Evolutionary conservation across 1,140 invertebrate species (phyloP).

Genomic region (Neomicropteryx cornuta): DNA sequence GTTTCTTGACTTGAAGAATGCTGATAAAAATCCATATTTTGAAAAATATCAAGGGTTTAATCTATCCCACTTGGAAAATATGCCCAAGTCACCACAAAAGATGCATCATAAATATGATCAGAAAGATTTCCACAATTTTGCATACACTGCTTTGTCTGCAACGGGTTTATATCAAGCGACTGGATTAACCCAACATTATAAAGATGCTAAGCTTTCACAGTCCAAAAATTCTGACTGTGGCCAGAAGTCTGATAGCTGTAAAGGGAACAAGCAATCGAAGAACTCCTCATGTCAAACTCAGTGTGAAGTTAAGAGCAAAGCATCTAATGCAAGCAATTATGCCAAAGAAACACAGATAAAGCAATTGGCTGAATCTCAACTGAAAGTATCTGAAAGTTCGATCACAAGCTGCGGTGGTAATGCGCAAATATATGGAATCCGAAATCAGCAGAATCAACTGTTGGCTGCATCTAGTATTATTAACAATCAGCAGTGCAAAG

Average conservation of each 20-base stretch:
- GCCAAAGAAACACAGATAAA: conserved; percentile 30
- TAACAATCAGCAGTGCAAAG: conserved; percentile 13
- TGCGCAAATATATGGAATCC: too few relatives aligned
- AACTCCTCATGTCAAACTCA: conserved; percentile 36
- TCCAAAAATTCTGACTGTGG: conserved; percentile 29
- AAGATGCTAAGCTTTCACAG: conserved; percentile 29
- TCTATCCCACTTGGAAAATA: conserved; percentile 40
- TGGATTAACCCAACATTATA: conserved; percentile 28
- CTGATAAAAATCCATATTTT: conserved; percentile 32
- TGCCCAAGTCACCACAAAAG: conserved; percentile 39
- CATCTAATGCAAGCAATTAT: conserved; percentile 6
- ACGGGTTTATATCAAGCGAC: conserved; percentile 29
- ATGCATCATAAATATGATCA: conserved; percentile 34
- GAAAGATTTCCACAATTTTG: conserved; percentile 37
- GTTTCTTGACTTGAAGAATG: conserved; percentile 34
- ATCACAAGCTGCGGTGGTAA: conserved; percentile 25
- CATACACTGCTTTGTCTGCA: conserved; percentile 31
- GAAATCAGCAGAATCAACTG: conserved; percentile 10
- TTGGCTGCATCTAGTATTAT: conserved; percentile 9
- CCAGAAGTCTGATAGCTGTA: conserved; percentile 32
- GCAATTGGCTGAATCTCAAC: conserved; percentile 35
- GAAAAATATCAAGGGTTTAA: conserved; percentile 43
- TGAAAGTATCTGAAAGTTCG: conserved; percentile 24
- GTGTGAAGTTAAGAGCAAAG: conserved; percentile 28
- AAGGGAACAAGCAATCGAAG: conserved; percentile 34